Base-by-base conservation (phyloP, 1,140 invertebrate genomes). In the Lepidurus couesii region DNA sequence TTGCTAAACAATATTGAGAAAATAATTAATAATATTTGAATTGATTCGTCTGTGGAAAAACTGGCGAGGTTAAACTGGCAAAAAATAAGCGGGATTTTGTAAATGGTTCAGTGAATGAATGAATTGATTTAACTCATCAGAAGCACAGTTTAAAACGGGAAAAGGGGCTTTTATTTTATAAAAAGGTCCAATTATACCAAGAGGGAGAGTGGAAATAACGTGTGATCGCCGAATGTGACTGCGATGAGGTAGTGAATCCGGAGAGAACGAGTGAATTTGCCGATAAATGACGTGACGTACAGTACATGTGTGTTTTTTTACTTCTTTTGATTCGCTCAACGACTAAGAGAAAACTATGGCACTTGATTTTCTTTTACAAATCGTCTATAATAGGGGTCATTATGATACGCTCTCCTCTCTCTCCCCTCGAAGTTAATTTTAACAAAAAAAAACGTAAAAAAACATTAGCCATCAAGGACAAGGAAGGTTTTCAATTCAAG, bases 291-390 rank as follows among this genome's bases (percentile, higher is more conserved):
- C 21, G 53, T 65, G 34, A 65, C 21, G 21, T 21, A 65, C 16
- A 65, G 53, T 65, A 21, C 16, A n/a, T 65, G 53, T n/a, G 21
- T 65, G 53, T 13, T 21, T 65, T 65, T n/a, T 65, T 13, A n/a
- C 21, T 65, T 65, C 53, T 65, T 65, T 65, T 65, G 53, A 65
- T 65, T 65, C 53, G 53, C 53, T 65, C 53, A 65, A 65, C 53
- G 53, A 65, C 53, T 65, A 65, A 65, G 53, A 65, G 53, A 65
- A 65, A 65, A 65, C 53, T 65, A 65, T 65, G 53, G 53, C 53
- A 65, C 53, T 65, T 65, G 53, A 65, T 65, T 65, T 65, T 16
- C 53, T 65, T 65, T 65, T 65, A 65, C 16, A 13, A 65, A 65
- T 13, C 21, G 16, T 65, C 53, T 65, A 13, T 65, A 65, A 65